Base-by-base conservation (phyloP, 2,888 invertebrate species). In the Cephus sareptanus region DNA sequence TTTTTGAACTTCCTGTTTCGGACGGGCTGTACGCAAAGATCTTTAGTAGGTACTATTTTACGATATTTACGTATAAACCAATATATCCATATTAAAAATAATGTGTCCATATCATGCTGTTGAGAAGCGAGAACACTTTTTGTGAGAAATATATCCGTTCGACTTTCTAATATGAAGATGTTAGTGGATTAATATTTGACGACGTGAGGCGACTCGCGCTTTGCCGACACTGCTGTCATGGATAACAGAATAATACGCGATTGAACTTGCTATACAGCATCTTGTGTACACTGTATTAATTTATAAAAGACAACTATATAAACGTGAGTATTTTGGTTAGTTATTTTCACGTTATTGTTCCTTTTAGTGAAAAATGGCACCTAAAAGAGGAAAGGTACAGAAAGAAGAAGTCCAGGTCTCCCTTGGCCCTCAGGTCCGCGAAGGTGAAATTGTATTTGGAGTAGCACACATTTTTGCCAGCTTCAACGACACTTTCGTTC, bases 401-500 rank as follows among this genome's bases (percentile, higher is more conserved):
- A 98, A 98, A 93, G 98, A 99, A 92, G 98, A 99, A 93, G 98
- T 98, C 83, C 98, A 98, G 92, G 97, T 98, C 76, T 97, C 97
- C 56, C 95, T 99, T 82, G 98, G 98, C 83, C 98, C 98, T 76
- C 98, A 98, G 93, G 98, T 98, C 75, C 96, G 97, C 86, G 98
- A 98, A 91, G 99, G 99, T 83, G 99, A 99, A 93, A 96, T 96
- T 87, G 98, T 99, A 79, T 99, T 99, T 91, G 99, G 99, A 79
- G 99, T 99, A 33, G 99, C 99, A 81, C 99, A 99, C 93, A 99
- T 99, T 90, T 99, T 98, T 91, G 99, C 99, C 85, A 99, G 98
- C 87, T 99, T 99, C 94, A 99, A 99, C 91, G 99, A 99, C 92
- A 99, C 99, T 77, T 99, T 99, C 92, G 99, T 99, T 75, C 99